A percentile compares a stretch with the other conserved stretches of the same genome.
These are phyloP conservation scores for Phortica magna DNA, from an alignment of 2,888 invertebrate species.

Conservation along the genomic window DNA sequence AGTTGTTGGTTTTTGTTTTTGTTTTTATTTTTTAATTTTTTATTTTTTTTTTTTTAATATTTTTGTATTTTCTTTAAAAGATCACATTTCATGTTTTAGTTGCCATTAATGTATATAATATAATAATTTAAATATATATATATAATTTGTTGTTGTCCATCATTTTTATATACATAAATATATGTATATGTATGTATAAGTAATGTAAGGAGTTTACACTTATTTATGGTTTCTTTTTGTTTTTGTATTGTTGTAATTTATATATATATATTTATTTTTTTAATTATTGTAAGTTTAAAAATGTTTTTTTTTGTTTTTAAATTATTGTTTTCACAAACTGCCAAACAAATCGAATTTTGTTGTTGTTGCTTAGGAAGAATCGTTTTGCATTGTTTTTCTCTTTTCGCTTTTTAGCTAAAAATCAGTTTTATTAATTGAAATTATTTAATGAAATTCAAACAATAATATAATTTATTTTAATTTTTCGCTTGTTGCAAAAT, in stretches of 20 bases:
- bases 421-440: slow-evolving; percentile 47
- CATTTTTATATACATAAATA: slow-evolving; percentile 39
- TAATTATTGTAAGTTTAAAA: slow-evolving; percentile 47
- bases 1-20: slow-evolving; percentile 41
- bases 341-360: slow-evolving; percentile 32
- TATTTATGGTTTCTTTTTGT: slow-evolving; percentile 43
- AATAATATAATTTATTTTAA: slow-evolving; percentile 15
- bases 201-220: slow-evolving; percentile 27
- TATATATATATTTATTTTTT: slow-evolving; percentile 51
- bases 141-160: slow-evolving; percentile 44
- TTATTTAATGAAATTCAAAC: slow-evolving; percentile 16
- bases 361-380: slow-evolving; percentile 30
- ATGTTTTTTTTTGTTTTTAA: not conserved
- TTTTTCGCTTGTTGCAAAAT: slow-evolving; percentile 59
- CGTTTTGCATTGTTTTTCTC: slow-evolving; percentile 11
- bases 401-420: slow-evolving; percentile 60
- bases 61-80: slow-evolving; percentile 72
- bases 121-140: slow-evolving; percentile 53
- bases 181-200: slow-evolving; percentile 47
- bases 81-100: slow-evolving; percentile 76
- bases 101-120: slow-evolving; percentile 68
- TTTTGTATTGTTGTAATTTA: slow-evolving; percentile 25
- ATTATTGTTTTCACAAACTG: slow-evolving; percentile 34
- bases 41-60: slow-evolving; percentile 41
- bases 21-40: slow-evolving; percentile 47